Evolutionary conservation across 2,797 vertebrate genomes (phyloP).

Genomic region (Syngnathus acus): DNA sequence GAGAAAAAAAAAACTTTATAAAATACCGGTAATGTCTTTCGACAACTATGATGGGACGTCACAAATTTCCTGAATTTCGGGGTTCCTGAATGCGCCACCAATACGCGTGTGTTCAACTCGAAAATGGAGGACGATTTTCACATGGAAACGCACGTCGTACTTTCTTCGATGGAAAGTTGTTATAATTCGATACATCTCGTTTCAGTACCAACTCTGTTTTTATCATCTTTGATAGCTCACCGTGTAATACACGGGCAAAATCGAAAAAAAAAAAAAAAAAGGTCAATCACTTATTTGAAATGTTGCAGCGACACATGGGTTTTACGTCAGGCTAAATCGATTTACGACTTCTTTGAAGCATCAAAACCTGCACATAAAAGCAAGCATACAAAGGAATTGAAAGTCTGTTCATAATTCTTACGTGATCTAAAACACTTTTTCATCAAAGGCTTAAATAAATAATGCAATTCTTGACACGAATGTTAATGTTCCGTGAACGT

Average conservation of each 20-base stretch:
- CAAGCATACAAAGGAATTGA: too few species aligned
- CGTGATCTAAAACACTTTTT: too few species aligned
- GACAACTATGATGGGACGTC: too few species aligned
- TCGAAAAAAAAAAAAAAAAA: too few species aligned
- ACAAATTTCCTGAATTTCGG: not conserved
- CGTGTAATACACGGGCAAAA: not conserved
- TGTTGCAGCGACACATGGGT: too few species aligned
- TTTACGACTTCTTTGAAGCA: not conserved
- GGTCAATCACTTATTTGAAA: too few species aligned
- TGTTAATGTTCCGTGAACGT: not conserved
- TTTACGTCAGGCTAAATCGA: not conserved
- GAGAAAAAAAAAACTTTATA: not conserved
- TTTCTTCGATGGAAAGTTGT: not conserved
- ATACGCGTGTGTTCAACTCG: not conserved
- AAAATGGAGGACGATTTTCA: slow-evolving; percentile 2
- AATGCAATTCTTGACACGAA: not conserved
- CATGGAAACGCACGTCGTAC: not conserved
- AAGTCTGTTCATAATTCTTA: too few species aligned
- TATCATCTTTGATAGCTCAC: not conserved
- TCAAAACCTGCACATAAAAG: too few species aligned
- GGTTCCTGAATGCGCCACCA: not conserved
- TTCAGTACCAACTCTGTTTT: not conserved
- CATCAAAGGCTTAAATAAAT: too few species aligned
- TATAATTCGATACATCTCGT: not conserved
- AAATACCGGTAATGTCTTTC: not conserved